Percentiles rank a stretch among this genome's conserved stretches.
Conservation (phyloP, 2,113 vertebrate genomes). For the Lipotes vexillifer region DNA sequence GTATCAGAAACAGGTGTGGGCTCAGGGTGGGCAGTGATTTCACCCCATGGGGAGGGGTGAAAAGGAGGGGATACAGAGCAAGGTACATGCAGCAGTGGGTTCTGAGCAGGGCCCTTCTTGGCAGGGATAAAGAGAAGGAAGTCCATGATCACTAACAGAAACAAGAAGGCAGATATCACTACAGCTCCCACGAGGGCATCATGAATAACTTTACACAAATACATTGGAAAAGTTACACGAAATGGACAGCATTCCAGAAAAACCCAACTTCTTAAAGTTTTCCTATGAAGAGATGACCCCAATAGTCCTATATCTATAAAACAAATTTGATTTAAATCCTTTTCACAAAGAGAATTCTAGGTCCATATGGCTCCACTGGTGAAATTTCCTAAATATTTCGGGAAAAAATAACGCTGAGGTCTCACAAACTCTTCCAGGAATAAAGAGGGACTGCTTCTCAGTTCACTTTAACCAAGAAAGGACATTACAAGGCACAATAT, state of each 20-base stretch:
- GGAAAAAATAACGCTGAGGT: background rate
- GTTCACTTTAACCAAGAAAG: background rate
- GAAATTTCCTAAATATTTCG: background rate
- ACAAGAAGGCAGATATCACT: too few relatives aligned
- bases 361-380: background rate
- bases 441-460: background rate
- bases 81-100: background rate
- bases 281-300: background rate
- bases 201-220: background rate
- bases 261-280: background rate
- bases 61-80: too few relatives aligned
- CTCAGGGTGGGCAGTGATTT: background rate
- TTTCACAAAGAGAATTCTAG: background rate
- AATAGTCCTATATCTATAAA: background rate
- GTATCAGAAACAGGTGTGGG: background rate
- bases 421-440: background rate
- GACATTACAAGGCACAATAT: background rate
- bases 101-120: background rate
- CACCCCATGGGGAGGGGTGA: accelerated
- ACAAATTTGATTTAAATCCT: background rate
- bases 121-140: too few relatives aligned
- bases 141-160: too few relatives aligned
- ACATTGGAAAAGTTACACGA: background rate
- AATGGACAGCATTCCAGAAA: background rate
- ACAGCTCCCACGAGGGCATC: accelerated